Evolutionary conservation across 2,797 vertebrate genomes (phyloP).

Genomic region (Varecia variegata): DNA sequence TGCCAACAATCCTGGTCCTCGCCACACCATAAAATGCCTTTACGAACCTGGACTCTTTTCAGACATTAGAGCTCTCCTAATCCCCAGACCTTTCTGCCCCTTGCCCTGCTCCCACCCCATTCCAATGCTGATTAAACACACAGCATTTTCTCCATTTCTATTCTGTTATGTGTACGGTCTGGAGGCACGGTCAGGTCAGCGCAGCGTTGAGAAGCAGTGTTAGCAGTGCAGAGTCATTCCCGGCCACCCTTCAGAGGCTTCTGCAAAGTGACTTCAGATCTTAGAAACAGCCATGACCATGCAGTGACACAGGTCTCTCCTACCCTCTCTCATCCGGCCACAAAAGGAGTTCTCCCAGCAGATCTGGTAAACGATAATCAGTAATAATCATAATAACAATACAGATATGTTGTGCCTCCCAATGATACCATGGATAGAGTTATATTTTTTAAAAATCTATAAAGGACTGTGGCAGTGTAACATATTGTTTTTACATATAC

Average conservation of each 20-base stretch:
- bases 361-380: background rate
- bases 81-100: background rate
- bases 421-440: background rate
- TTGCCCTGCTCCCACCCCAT: background rate
- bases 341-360: background rate
- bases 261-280: background rate
- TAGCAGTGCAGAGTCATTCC: background rate
- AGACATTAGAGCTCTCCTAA: background rate
- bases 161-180: background rate
- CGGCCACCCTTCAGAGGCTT: background rate
- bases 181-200: background rate
- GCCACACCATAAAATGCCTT: constrained; percentile 18
- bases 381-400: background rate
- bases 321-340: background rate
- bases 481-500: background rate
- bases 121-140: background rate
- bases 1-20: background rate
- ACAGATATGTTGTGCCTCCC: background rate
- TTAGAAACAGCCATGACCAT: background rate
- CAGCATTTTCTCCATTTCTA: background rate
- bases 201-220: background rate
- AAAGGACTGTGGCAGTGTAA: background rate
- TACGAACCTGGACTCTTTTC: background rate
- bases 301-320: background rate
- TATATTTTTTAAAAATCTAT: background rate